phyloP scores from a whole-genome alignment of 2,888 invertebrate genomes.

The Pollenia amentaria region DNA sequence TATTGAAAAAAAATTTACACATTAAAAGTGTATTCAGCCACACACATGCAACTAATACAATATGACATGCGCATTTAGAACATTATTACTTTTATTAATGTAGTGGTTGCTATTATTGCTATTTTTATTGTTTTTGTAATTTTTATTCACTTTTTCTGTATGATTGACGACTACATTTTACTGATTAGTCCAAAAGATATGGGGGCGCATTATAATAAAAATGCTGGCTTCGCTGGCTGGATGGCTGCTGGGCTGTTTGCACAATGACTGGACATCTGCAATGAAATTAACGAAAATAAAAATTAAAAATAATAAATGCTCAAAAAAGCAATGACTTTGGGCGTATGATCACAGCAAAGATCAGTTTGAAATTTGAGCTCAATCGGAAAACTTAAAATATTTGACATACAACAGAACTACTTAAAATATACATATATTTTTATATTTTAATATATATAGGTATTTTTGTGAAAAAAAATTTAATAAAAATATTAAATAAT shows the following conservation, averaged over 20 bases:
- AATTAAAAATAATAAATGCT: constrained; percentile 69
- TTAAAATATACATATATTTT: background rate
- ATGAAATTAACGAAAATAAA: constrained; percentile 67
- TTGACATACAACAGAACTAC: background rate
- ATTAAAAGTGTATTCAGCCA: constrained; percentile 29
- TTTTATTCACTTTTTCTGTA: constrained; percentile 56
- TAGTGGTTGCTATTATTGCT: constrained; percentile 43
- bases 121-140: constrained; percentile 32
- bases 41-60: background rate
- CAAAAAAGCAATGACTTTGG: constrained; percentile 83
- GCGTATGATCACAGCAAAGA: constrained; percentile 82
- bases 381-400: constrained; percentile 78
- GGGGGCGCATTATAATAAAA: constrained; percentile 74
- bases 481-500: no score
- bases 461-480: no score
- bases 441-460: no score
- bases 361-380: constrained; percentile 84
- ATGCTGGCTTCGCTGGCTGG: constrained; percentile 56
- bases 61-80: constrained; percentile 67
- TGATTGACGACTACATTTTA: constrained; percentile 67
- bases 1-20: constrained; percentile 33
- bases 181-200: constrained; percentile 71
- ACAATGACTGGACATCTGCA: constrained; percentile 69
- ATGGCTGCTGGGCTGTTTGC: constrained; percentile 33
- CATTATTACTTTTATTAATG: constrained; percentile 27